These are phyloP conservation scores for Caerostris darwini DNA, from an alignment of 1,140 invertebrate species.

Conservation along the genomic window DNA sequence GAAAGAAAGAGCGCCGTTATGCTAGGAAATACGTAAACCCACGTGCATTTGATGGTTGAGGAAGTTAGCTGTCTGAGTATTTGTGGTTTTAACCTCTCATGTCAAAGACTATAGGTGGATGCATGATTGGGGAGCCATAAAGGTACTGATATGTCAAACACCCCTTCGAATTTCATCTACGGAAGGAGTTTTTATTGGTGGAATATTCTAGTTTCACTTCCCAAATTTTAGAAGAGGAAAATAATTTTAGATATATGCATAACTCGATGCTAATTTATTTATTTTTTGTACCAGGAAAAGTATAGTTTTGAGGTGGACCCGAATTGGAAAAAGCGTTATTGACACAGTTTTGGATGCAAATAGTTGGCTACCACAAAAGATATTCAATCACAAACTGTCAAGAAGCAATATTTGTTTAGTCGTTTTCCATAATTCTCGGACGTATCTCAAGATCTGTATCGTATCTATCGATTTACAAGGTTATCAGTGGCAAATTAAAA, in stretches of 20 bases:
- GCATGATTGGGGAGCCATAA: background rate
- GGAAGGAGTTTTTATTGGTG: background rate
- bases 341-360: conserved; percentile 1
- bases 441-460: background rate
- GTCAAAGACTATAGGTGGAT: background rate
- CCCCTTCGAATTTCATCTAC: background rate
- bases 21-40: background rate
- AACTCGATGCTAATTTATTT: background rate
- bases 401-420: background rate
- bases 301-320: background rate
- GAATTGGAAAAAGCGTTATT: background rate
- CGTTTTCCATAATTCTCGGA: background rate
- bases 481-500: background rate
- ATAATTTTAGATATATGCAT: background rate
- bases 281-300: conserved; percentile 17
- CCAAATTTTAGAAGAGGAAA: background rate
- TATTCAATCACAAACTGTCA: conserved; percentile 27
- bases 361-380: background rate
- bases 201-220: conserved; percentile 1
- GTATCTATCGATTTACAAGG: conserved; percentile 13
- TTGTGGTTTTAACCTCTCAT: conserved; percentile 17
- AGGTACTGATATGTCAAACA: background rate
- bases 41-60: conserved; percentile 31
- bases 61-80: conserved; percentile 1
- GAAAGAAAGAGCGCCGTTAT: conserved; percentile 6